A percentile compares a stretch with the other conserved stretches of the same genome.
These are phyloP conservation scores for Ormyrus labotus DNA, from an alignment of 2,888 invertebrate species.

Conservation along the genomic window DNA sequence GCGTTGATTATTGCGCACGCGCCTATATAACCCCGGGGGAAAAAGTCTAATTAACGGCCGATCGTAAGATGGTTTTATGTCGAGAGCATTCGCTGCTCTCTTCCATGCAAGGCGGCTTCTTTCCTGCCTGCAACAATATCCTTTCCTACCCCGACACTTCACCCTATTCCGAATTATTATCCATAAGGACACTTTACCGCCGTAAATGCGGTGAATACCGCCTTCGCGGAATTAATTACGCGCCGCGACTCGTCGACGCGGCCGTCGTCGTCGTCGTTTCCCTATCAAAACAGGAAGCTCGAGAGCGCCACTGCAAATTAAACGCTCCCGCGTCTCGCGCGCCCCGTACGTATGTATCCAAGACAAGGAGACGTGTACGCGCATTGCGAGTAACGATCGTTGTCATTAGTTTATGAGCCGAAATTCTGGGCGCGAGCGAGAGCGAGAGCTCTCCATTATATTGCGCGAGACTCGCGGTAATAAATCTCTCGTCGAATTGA, in stretches of 20 bases:
- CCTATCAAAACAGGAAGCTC: conserved; percentile 54
- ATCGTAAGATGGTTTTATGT: conserved; percentile 62
- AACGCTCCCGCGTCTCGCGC: conserved; percentile 24
- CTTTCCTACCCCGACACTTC: not conserved
- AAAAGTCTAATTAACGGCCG: conserved; percentile 60
- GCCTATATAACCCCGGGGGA: not conserved
- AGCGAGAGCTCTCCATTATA: conserved; percentile 6
- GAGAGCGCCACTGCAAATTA: conserved; percentile 41
- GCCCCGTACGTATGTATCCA: not conserved
- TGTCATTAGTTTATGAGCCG: conserved; percentile 56
- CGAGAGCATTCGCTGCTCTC: conserved; percentile 25
- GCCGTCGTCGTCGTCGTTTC: conserved; percentile 30
- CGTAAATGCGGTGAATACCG: conserved; percentile 59
- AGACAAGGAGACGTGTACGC: not conserved
- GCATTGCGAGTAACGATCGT: conserved; percentile 40
- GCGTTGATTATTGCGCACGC: conserved; percentile 6
- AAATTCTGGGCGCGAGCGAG: conserved; percentile 19
- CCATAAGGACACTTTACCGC: conserved; percentile 60
- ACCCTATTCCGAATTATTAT: conserved; percentile 61
- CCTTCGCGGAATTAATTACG: conserved; percentile 59
- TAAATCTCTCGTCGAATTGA: conserved; percentile 52
- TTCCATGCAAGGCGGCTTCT: conserved; percentile 6
- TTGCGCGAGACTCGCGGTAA: conserved; percentile 17
- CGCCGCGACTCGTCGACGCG: conserved; percentile 43
- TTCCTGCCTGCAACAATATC: conserved; percentile 14